These are phyloP conservation scores for Aplocera efformata DNA, from an alignment of 2,888 invertebrate species.

Conservation along the genomic window DNA sequence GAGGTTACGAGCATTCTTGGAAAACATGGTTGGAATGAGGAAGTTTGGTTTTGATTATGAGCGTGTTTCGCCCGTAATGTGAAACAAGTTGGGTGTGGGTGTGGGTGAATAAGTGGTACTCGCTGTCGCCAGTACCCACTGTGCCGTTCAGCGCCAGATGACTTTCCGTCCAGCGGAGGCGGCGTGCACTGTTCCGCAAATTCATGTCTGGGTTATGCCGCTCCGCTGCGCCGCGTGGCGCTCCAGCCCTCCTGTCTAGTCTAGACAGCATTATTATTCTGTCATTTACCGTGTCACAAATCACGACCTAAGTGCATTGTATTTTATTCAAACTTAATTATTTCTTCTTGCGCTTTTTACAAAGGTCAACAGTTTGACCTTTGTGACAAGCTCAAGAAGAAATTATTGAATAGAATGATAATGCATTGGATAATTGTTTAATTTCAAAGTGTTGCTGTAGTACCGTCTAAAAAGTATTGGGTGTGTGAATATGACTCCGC, in stretches of 20 bases:
- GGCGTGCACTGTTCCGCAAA: conserved; percentile 49
- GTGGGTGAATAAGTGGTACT: conserved; percentile 25
- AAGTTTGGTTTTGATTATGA: conserved; percentile 48
- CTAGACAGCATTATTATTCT: conserved; percentile 31
- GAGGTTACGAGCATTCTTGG: conserved; percentile 46
- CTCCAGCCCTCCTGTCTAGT: conserved; percentile 21
- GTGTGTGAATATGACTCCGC: too few relatives aligned
- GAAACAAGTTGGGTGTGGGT: conserved; percentile 37
- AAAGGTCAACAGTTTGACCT: too few relatives aligned
- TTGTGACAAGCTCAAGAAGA: too few relatives aligned
- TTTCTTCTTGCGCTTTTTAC: background rate
- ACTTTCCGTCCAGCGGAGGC: conserved; percentile 49
- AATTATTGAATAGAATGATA: too few relatives aligned
- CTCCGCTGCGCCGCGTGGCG: conserved; percentile 26
- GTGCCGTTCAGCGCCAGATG: conserved; percentile 48
- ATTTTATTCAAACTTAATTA: background rate
- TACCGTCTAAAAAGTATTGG: too few relatives aligned
- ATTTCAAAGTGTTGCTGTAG: too few relatives aligned
- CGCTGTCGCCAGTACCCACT: conserved; percentile 21
- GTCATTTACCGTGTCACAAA: conserved; percentile 17
- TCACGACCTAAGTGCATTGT: background rate
- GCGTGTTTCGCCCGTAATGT: conserved; percentile 44
- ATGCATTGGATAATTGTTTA: too few relatives aligned
- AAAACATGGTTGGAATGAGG: conserved; percentile 52
- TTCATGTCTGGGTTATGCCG: conserved; percentile 40